These are phyloP conservation scores for Heterodera schachtii DNA, from an alignment of 1,140 invertebrate genomes.

Conservation along the genomic window DNA sequence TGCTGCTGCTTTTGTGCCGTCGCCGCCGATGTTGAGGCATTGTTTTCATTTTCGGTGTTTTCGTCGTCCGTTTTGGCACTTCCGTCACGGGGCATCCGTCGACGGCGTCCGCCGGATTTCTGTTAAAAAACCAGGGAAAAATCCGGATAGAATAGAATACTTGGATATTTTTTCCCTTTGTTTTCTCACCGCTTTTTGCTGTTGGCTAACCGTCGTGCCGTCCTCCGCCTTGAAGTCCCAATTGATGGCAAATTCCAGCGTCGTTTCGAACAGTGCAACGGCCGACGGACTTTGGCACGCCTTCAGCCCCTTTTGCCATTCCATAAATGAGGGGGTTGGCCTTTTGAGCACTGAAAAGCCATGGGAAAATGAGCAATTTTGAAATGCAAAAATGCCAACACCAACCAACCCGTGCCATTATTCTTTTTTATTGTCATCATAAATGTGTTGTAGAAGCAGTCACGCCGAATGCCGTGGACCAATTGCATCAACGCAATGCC, in stretches of 20 bases:
- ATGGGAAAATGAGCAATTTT: neutral
- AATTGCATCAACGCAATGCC: constrained; percentile 17
- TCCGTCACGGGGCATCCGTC: neutral
- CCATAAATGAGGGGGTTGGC: constrained; percentile 16
- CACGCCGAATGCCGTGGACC: constrained; percentile 15
- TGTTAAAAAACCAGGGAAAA: neutral
- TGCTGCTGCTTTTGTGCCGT: neutral
- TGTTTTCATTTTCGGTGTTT: neutral
- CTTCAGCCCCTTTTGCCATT: constrained; percentile 20
- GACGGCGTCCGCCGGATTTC: neutral
- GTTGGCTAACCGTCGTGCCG: neutral
- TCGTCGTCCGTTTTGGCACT: neutral
- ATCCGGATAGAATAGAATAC: too few species aligned
- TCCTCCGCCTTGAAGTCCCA: constrained; percentile 16
- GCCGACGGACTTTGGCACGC: constrained; percentile 13
- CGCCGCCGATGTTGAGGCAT: neutral
- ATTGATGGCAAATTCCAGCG: constrained; percentile 21
- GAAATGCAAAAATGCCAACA: neutral
- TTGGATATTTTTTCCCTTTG: too few species aligned
- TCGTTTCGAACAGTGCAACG: constrained; percentile 22
- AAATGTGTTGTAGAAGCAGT: constrained; percentile 10
- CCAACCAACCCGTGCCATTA: constrained; percentile 5
- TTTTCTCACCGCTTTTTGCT: neutral
- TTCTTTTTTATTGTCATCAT: neutral
- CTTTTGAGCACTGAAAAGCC: neutral